Evolutionary conservation across 2,888 invertebrate species (phyloP).

Genomic region (Cylloceria caligata): DNA sequence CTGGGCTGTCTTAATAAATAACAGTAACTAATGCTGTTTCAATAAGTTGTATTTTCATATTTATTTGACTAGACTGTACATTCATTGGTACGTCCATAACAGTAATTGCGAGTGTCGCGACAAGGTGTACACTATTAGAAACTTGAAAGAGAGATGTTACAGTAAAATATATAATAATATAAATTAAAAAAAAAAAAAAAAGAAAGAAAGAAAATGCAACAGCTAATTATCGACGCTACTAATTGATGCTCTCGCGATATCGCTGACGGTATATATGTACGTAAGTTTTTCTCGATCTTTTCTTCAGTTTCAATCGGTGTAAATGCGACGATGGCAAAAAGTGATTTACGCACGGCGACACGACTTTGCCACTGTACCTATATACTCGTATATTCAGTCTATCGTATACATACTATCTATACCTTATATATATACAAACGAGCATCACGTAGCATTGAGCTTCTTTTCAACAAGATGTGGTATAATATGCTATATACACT

Average conservation of each 20-base stretch:
- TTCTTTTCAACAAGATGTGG: conserved; percentile 46
- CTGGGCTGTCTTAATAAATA: no score
- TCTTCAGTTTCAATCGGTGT: conserved; percentile 41
- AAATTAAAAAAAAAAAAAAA: no score
- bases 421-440: conserved; percentile 26
- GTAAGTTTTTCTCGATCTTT: conserved; percentile 53
- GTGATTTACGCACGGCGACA: conserved; percentile 64
- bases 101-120: conserved; percentile 10
- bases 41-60: background rate
- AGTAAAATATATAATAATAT: conserved; percentile 41
- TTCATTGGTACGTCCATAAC: background rate
- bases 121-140: conserved; percentile 37
- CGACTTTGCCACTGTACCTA: conserved; percentile 22
- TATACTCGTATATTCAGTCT: conserved; percentile 12
- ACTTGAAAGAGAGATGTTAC: conserved; percentile 4
- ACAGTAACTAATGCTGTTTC: background rate
- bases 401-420: conserved; percentile 24
- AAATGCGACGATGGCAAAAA: conserved; percentile 61
- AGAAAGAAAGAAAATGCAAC: conserved; percentile 43
- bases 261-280: conserved; percentile 46
- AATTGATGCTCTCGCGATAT: conserved; percentile 64
- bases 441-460: conserved; percentile 29
- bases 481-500: conserved; percentile 27
- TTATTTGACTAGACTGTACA: background rate
- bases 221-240: conserved; percentile 67